Conservation (phyloP, 2,797 vertebrate genomes). For the Linurgus olivaceus region DNA sequence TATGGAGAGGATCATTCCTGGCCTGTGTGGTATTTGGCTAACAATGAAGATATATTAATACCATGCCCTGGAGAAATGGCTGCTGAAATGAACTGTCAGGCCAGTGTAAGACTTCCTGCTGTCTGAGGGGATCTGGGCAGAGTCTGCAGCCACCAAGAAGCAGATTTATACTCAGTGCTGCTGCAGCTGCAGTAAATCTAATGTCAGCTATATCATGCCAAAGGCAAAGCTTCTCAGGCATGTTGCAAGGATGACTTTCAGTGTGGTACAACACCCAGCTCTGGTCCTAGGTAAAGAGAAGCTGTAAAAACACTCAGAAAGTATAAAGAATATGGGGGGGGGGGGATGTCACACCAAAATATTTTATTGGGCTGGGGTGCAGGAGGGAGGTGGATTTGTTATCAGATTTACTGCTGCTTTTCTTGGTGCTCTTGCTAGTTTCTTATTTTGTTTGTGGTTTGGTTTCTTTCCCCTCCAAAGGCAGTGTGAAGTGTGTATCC, state of each 20-base stretch:
- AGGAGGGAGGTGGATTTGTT: background rate
- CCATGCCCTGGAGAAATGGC: slow-evolving; percentile 1
- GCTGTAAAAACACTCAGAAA: background rate
- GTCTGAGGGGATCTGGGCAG: background rate
- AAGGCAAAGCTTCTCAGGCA: background rate
- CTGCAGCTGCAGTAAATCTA: slow-evolving; percentile 9
- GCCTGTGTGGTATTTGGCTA: background rate
- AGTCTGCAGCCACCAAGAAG: background rate
- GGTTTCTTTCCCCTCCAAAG: accelerated
- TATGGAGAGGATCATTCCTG: background rate
- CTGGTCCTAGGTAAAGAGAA: background rate
- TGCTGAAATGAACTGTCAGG: slow-evolving; percentile 21
- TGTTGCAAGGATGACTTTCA: background rate
- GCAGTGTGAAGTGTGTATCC: background rate
- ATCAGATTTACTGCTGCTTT: background rate
- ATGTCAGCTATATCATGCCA: background rate
- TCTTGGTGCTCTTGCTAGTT: background rate
- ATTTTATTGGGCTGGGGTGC: background rate
- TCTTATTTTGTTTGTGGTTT: background rate
- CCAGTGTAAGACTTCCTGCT: background rate
- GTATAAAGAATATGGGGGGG: background rate
- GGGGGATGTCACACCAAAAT: background rate
- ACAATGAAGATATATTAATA: background rate
- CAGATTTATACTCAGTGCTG: background rate
- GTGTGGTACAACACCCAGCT: background rate